Evolutionary conservation across 2,888 invertebrate genomes (phyloP), one percentile per base, ranked within the genome.

Genomic region (Spatulosminthurus flaviceps): DNA sequence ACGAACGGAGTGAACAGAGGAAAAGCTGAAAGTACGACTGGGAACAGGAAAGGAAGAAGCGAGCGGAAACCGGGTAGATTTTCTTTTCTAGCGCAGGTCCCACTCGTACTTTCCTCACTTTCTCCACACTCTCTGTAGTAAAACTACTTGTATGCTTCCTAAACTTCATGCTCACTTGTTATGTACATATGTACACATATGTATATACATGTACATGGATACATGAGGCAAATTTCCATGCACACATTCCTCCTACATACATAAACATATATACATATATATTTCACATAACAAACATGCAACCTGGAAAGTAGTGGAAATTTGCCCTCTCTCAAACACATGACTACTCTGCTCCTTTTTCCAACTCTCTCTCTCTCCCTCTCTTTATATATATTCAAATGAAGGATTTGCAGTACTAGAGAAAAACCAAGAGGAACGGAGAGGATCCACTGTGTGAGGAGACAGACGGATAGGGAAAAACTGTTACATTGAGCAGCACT

Each of bases 51-150:
- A 34, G 34, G 34, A 34, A 34, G 34, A 34, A 34, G 34, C 34
- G 34, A 34, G 34, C 34, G 51, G 51, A 51, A 51, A n/a, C 51
- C 51, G 51, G 51, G 51, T n/a, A 51, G 51, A 51, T 19, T 51
- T 51, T 51, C 7, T n/a, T 51, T n/a, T 51, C 19, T 51, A 51
- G 51, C 51, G 51, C 51, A 51, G 51, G 51, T 51, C 51, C n/a
- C n/a, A n/a, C n/a, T n/a, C n/a, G n/a, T n/a, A n/a, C n/a, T n/a
- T n/a, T n/a, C n/a, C n/a, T n/a, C n/a, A n/a, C n/a, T n/a, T n/a
- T n/a, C 51, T 51, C 51, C 34, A 9, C 9, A 34, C 34, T 34
- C 34, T 9, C 34, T 34, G 4, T 9, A 4, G 9, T 9, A 7
- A 4, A 34, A 34, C 34, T 34, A 4, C 34, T 34, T 34, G 34